Percentiles rank a stretch among this genome's conserved stretches.
Conservation (phyloP, 2,113 vertebrate species). For the Mirounga angustirostris region DNA sequence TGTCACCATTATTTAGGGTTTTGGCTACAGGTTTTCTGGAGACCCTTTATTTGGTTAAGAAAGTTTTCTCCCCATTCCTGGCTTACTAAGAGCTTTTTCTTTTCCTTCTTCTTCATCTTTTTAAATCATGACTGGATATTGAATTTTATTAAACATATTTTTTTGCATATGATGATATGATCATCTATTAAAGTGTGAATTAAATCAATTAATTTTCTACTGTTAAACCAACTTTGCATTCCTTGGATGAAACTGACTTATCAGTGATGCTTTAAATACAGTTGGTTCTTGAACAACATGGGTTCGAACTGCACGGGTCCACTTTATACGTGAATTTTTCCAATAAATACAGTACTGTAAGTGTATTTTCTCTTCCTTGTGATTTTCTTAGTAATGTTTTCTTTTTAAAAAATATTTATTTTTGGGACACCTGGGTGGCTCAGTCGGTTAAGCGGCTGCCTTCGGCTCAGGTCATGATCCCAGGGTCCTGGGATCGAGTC, state of each 20-base stretch:
- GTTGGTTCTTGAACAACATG: background rate
- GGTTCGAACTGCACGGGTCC: background rate
- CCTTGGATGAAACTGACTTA: background rate
- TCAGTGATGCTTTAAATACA: background rate
- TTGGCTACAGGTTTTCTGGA: background rate
- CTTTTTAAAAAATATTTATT: background rate
- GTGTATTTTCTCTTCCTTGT: background rate
- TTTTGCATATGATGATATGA: background rate
- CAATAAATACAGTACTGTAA: background rate
- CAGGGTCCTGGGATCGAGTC: no score
- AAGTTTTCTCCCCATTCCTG: background rate
- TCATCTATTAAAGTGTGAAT: background rate
- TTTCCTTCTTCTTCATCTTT: background rate
- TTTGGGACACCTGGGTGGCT: no score
- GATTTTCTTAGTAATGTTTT: background rate
- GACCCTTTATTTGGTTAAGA: background rate
- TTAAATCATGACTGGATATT: background rate
- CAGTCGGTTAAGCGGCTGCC: no score
- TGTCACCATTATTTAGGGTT: background rate
- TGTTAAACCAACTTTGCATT: background rate
- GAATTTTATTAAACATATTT: background rate
- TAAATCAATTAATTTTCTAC: conserved; percentile 18
- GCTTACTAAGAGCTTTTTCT: background rate
- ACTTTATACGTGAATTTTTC: background rate
- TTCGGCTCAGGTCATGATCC: no score